Percentiles rank a stretch among this genome's conserved stretches.
These are phyloP conservation scores for Blennius ocellaris DNA, from an alignment of 2,113 vertebrate genomes.

Conservation along the genomic window DNA sequence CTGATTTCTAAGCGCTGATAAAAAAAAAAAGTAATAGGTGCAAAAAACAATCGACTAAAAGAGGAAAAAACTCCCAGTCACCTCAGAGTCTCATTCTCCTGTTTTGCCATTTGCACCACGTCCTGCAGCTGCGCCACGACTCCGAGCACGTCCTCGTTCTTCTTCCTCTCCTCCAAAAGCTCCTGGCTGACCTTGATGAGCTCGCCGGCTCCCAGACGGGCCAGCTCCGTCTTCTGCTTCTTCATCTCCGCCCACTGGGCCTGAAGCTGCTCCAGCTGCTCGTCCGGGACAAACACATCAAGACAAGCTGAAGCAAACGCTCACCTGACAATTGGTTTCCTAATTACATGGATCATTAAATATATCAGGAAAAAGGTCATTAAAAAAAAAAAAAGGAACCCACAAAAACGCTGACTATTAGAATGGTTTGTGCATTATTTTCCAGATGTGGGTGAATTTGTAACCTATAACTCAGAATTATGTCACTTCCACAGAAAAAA, in stretches of 20 bases:
- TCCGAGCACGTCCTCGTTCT: conserved; percentile 59
- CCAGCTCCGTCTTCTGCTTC: conserved; percentile 86
- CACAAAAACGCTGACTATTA: no score
- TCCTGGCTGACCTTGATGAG: conserved; percentile 85
- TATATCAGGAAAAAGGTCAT: no score
- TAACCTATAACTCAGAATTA: no score
- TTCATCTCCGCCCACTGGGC: conserved; percentile 85
- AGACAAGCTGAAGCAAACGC: no score
- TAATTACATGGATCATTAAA: no score
- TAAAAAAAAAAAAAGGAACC: no score
- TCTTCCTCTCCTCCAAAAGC: conserved; percentile 78
- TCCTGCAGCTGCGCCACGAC: conserved; percentile 64
- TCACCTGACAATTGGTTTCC: no score
- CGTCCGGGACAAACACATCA: neutral
- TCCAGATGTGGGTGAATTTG: no score
- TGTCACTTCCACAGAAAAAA: no score
- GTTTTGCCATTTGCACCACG: conserved; percentile 69
- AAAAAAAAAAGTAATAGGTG: neutral
- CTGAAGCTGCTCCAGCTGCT: conserved; percentile 89
- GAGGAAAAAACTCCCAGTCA: conserved; percentile 34
- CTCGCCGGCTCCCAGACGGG: conserved; percentile 86
- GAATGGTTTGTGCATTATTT: no score
- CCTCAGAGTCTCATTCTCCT: conserved; percentile 78
- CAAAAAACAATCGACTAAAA: no score
- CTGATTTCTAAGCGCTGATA: neutral